Conservation (phyloP, 1,140 invertebrate species). For the Atta cephalotes region DNA sequence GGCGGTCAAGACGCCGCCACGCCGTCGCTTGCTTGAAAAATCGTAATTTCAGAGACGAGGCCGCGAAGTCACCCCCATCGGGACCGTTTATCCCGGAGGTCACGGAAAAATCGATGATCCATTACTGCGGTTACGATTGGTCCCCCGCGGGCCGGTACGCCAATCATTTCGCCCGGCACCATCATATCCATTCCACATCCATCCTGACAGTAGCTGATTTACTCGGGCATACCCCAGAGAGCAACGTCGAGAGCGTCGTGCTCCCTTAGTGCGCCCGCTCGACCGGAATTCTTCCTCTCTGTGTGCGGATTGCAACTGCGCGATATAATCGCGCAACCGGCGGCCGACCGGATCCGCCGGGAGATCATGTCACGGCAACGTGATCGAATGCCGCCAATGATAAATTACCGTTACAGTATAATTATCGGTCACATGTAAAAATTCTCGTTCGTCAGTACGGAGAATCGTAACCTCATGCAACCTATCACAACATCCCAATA, state of each 20-base stretch:
- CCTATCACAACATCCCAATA: no score
- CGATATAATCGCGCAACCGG: conserved; percentile 29
- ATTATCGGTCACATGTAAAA: conserved; percentile 24
- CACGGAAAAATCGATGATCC: conserved; percentile 71
- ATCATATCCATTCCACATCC: conserved; percentile 53
- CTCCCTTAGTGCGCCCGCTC: conserved; percentile 34
- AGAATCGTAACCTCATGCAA: neutral
- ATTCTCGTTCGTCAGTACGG: neutral
- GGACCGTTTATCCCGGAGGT: conserved; percentile 34
- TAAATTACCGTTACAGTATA: neutral
- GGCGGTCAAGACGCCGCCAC: conserved; percentile 8
- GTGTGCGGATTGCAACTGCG: conserved; percentile 17
- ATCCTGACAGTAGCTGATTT: conserved; percentile 67
- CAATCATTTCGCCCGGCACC: conserved; percentile 68
- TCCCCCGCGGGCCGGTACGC: conserved; percentile 60
- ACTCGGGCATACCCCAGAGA: conserved; percentile 44
- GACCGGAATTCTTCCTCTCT: conserved; percentile 55
- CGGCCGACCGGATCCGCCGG: neutral
- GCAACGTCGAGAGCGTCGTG: neutral
- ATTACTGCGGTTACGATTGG: conserved; percentile 60
- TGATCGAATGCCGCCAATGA: conserved; percentile 30
- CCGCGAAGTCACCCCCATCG: conserved; percentile 34
- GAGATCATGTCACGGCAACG: conserved; percentile 38
- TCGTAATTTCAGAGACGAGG: conserved; percentile 34
- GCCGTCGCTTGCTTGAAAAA: conserved; percentile 3